phyloP scores from a whole-genome alignment of 2,113 vertebrate species.

The Corythoichthys intestinalis region DNA sequence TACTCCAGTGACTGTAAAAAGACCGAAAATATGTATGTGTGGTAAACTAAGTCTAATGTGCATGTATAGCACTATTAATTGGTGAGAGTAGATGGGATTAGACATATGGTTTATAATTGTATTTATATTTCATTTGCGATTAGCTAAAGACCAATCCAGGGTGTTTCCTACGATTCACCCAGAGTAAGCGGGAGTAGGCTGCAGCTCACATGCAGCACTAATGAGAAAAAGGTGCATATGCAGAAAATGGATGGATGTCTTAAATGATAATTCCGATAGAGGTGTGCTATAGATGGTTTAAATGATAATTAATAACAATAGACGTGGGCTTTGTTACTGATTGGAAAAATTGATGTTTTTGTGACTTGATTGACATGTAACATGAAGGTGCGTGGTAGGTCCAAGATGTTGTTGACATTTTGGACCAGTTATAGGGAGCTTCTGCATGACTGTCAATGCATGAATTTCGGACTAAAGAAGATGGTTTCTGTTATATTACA shows the following conservation, averaged over 20 bases:
- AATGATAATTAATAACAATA: background rate
- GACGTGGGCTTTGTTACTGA: too few species aligned
- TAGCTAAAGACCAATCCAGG: background rate
- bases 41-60: constrained; percentile 8
- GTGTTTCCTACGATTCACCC: background rate
- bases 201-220: background rate
- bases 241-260: background rate
- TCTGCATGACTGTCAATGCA: too few species aligned
- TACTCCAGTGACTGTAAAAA: too few species aligned
- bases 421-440: too few species aligned
- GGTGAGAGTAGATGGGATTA: background rate
- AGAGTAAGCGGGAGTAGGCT: background rate
- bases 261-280: background rate
- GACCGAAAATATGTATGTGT: constrained; percentile 9
- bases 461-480: too few species aligned
- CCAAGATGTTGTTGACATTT: too few species aligned
- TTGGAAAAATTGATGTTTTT: too few species aligned
- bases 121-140: background rate
- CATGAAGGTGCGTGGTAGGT: too few species aligned
- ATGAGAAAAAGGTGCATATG: background rate
- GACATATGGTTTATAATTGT: background rate
- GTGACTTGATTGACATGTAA: too few species aligned
- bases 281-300: background rate
- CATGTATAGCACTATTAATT: constrained; percentile 33
- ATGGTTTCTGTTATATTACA: too few species aligned